Base-by-base conservation (phyloP, 2,797 vertebrate species). In the Fringilla coelebs region DNA sequence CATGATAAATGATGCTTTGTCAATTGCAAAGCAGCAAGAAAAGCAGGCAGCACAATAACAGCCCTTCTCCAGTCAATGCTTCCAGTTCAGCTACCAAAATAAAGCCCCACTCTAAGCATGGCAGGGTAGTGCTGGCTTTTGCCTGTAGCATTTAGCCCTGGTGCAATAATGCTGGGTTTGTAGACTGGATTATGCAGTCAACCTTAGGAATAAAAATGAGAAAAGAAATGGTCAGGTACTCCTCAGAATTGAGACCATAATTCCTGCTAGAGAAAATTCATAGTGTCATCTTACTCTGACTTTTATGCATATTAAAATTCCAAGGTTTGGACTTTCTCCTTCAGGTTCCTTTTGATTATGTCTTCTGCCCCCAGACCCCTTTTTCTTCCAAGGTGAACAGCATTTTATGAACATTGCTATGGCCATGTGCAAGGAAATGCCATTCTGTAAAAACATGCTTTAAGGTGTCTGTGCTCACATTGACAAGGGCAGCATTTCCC, bases 1-100 rank as follows among this genome's bases (percentile, higher is more conserved):
- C 86, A n/a, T 97, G 96, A 96, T 91, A 95, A 97, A 94, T 77
- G 93, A 88, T 60, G 75, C 91, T 96, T 89, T 97, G 94, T 94
- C 97, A 34, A 62, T 68, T 9, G 86, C 94, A 92, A 94, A 92
- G 93, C 84, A 92, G 93, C 65, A 40, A 96, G 45, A 83, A 73
- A 90, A 81, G 55, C 61, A 92, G 79, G 92, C 72, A 0, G 68
- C 84, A 83, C 88, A 89, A 82, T 82, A 91, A 96, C 68, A 84
- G 86, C 67, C 85, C 93, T 87, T 88, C 88, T 72, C 72, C 73
- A 89, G 90, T 72, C 77, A 90, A 4, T 85, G 92, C 84, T 93
- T 93, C 95, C 95, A 95, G 57, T 85, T 88, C 95, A 96, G 91
- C 96, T 86, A 87, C 87, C 60, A 90, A 95, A 94, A 76, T 76